Evolutionary conservation across 2,797 vertebrate genomes (phyloP).

Genomic region (Cryptoprocta ferox): DNA sequence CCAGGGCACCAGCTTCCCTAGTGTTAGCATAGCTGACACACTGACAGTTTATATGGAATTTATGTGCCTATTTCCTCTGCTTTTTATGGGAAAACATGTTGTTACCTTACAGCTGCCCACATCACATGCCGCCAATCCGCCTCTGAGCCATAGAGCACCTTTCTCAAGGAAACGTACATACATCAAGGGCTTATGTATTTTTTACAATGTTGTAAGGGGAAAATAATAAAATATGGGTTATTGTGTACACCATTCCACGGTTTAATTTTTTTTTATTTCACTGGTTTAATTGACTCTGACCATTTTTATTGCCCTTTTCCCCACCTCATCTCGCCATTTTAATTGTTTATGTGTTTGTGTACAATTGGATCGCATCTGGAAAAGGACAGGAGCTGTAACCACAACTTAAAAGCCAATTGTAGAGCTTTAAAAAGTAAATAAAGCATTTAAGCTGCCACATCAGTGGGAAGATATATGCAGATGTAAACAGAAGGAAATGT

Average conservation of each 20-base stretch:
- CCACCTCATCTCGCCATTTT: conserved; percentile 78
- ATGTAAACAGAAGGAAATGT: conserved; percentile 75
- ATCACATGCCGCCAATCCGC: conserved; percentile 86
- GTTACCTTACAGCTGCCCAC: conserved; percentile 89
- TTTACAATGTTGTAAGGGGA: conserved; percentile 85
- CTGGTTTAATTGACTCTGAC: conserved; percentile 83
- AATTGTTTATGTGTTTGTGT: conserved; percentile 80
- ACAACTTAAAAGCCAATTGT: conserved; percentile 82
- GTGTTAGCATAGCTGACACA: conserved; percentile 88
- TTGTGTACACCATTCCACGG: conserved; percentile 68
- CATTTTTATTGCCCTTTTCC: conserved; percentile 78
- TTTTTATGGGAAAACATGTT: conserved; percentile 90
- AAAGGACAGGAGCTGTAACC: conserved; percentile 81
- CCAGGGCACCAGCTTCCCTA: conserved; percentile 84
- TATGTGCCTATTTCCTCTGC: conserved; percentile 88
- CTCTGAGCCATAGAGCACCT: conserved; percentile 87
- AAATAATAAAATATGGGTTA: conserved; percentile 88
- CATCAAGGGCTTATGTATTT: conserved; percentile 88
- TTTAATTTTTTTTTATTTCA: conserved; percentile 88
- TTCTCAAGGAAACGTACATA: conserved; percentile 88
- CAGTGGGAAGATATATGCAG: conserved; percentile 77
- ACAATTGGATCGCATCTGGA: conserved; percentile 80
- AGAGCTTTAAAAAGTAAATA: conserved; percentile 82
- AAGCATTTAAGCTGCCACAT: conserved; percentile 82
- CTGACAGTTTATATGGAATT: conserved; percentile 90